Conservation (phyloP, 2,888 invertebrate genomes). For the Epinotia bilunana region DNA sequence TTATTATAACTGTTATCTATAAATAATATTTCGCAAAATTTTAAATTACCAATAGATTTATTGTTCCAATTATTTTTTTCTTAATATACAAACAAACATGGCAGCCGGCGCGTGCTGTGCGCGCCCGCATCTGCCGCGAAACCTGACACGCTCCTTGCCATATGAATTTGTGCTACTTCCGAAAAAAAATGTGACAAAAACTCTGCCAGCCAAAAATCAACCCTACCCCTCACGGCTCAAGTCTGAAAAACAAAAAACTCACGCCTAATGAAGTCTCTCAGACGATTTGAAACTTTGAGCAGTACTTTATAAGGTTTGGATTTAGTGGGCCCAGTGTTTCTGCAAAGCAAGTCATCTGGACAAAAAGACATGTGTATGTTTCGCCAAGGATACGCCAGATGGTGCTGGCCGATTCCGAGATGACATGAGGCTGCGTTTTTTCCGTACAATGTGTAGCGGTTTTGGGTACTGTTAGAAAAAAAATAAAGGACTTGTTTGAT, state of each 20-base stretch:
- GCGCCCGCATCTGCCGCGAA: constrained; percentile 76
- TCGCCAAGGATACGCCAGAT: constrained; percentile 72
- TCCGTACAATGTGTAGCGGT: constrained; percentile 65
- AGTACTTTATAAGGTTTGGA: constrained; percentile 4
- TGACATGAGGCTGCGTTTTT: constrained; percentile 64
- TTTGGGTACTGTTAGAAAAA: constrained; percentile 50
- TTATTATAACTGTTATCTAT: constrained; percentile 1
- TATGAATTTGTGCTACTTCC: constrained; percentile 76
- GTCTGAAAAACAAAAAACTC: constrained; percentile 43
- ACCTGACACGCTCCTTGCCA: constrained; percentile 79
- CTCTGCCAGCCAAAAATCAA: constrained; percentile 51
- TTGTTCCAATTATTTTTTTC: constrained; percentile 38
- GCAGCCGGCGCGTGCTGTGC: constrained; percentile 71
- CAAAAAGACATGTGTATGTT: constrained; percentile 76
- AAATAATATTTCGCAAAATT: constrained; percentile 17
- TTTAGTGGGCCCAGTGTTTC: constrained; percentile 47
- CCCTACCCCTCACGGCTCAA: constrained; percentile 47
- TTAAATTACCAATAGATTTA: constrained; percentile 23
- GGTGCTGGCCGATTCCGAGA: constrained; percentile 65
- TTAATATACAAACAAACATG: constrained; percentile 48
- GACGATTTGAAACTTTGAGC: constrained; percentile 45
- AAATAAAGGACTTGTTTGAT: constrained; percentile 37
- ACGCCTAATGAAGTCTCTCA: constrained; percentile 9
- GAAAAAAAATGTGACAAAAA: constrained; percentile 63
- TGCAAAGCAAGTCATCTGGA: constrained; percentile 69